Conservation (phyloP, 2,888 invertebrate species). For the Belgica antarctica region DNA sequence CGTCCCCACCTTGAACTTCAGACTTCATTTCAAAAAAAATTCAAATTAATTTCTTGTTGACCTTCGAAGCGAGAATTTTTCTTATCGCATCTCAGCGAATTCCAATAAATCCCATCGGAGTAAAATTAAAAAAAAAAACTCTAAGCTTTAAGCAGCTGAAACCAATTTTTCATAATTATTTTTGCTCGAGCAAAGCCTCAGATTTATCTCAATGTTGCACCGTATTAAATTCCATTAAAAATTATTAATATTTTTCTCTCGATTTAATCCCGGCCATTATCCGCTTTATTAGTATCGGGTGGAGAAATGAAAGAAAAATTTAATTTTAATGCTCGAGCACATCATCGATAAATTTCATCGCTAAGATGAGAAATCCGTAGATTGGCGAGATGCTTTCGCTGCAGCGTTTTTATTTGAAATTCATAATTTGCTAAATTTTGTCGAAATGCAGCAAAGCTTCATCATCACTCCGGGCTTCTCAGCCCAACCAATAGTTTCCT, state of each 20-base stretch:
- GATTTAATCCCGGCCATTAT: constrained; percentile 20
- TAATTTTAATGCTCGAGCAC: constrained; percentile 2
- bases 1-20: too few relatives aligned
- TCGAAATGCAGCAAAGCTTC: not conserved
- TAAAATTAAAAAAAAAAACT: too few relatives aligned
- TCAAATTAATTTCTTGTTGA: not conserved
- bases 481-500: not conserved
- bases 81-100: not conserved
- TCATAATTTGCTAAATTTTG: not conserved
- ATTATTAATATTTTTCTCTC: constrained; percentile 9
- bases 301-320: not conserved
- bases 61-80: not conserved
- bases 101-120: not conserved
- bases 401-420: constrained; percentile 16
- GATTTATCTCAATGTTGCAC: constrained; percentile 14
- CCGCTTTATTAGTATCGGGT: constrained; percentile 10
- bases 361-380: constrained; percentile 18
- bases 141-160: constrained; percentile 11
- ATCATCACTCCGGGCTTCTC: not conserved
- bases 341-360: not conserved
- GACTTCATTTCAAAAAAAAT: too few relatives aligned
- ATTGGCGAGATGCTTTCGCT: not conserved
- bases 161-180: not conserved
- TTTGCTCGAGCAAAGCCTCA: not conserved
- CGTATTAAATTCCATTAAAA: constrained; percentile 6